Conservation (phyloP, 2,888 invertebrate genomes). For the Chrysodeixis includens region DNA sequence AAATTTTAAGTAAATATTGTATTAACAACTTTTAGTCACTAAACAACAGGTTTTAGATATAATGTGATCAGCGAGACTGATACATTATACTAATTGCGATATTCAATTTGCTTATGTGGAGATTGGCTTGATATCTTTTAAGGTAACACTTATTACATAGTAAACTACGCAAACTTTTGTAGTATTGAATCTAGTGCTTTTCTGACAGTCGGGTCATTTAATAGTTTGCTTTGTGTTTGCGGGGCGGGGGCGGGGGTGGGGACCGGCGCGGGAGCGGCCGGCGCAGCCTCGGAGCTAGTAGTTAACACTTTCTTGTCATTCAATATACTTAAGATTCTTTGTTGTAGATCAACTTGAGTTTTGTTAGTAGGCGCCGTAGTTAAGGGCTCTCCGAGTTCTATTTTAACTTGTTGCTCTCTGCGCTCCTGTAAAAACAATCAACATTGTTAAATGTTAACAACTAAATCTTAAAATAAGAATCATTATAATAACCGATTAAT, state of each 20-base stretch:
- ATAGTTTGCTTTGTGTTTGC: slow-evolving; percentile 86
- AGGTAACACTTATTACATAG: slow-evolving; percentile 27
- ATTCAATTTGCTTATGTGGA: not conserved
- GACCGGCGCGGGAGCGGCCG: slow-evolving; percentile 60
- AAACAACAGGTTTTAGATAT: not conserved
- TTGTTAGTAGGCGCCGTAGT: slow-evolving; percentile 80
- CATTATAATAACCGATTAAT: too few relatives aligned
- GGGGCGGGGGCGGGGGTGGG: slow-evolving; percentile 60
- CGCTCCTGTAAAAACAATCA: slow-evolving; percentile 88
- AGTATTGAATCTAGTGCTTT: slow-evolving; percentile 93
- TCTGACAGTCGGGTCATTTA: slow-evolving; percentile 94
- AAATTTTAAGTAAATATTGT: too few relatives aligned
- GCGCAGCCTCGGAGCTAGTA: slow-evolving; percentile 55
- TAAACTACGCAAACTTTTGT: slow-evolving; percentile 76
- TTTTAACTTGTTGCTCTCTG: slow-evolving; percentile 92
- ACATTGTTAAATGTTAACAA: too few relatives aligned
- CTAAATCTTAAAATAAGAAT: too few relatives aligned
- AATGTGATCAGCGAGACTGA: not conserved
- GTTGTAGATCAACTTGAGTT: slow-evolving; percentile 92
- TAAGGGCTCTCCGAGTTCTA: slow-evolving; percentile 92
- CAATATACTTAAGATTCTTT: slow-evolving; percentile 93
- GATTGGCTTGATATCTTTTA: slow-evolving; percentile 3
- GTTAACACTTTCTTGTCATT: slow-evolving; percentile 90
- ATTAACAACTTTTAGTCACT: not conserved
- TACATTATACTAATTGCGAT: not conserved